phyloP scores from a whole-genome alignment of 2,797 vertebrate species.

The Rhincodon typus region DNA sequence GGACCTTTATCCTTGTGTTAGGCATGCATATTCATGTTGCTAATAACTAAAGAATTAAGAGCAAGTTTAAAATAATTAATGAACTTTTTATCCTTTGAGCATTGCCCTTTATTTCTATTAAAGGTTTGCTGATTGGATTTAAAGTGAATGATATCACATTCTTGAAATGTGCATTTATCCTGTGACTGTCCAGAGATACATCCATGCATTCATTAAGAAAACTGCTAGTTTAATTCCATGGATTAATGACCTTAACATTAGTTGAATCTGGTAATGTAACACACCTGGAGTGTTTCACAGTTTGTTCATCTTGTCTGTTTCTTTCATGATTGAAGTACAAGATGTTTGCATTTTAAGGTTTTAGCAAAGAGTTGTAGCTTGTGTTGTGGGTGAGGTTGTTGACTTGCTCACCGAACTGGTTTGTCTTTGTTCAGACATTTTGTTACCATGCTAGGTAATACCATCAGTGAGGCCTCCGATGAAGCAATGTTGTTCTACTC shows the following conservation, averaged over 20 bases:
- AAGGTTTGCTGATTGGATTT: not conserved
- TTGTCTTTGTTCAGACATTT: too few species aligned
- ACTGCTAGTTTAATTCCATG: not conserved
- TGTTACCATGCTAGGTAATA: too few species aligned
- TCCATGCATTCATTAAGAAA: not conserved
- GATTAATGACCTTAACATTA: not conserved
- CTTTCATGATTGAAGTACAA: not conserved
- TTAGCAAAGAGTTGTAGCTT: too few species aligned
- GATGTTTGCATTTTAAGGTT: too few species aligned
- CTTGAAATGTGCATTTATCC: not conserved
- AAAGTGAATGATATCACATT: not conserved
- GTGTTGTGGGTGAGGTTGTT: too few species aligned
- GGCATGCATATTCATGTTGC: not conserved
- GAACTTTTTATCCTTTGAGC: not conserved
- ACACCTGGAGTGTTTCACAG: not conserved
- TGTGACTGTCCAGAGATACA: not conserved
- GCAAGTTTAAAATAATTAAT: not conserved
- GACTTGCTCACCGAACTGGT: too few species aligned
- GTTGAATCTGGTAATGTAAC: not conserved
- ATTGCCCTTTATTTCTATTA: not conserved
- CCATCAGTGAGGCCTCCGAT: too few species aligned
- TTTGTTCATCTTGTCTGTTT: not conserved
- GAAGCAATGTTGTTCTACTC: too few species aligned
- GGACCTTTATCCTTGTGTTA: not conserved
- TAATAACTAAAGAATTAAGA: not conserved